These are phyloP conservation scores for Chloroceryle aenea DNA, from an alignment of 2,113 vertebrate species.

Conservation along the genomic window DNA sequence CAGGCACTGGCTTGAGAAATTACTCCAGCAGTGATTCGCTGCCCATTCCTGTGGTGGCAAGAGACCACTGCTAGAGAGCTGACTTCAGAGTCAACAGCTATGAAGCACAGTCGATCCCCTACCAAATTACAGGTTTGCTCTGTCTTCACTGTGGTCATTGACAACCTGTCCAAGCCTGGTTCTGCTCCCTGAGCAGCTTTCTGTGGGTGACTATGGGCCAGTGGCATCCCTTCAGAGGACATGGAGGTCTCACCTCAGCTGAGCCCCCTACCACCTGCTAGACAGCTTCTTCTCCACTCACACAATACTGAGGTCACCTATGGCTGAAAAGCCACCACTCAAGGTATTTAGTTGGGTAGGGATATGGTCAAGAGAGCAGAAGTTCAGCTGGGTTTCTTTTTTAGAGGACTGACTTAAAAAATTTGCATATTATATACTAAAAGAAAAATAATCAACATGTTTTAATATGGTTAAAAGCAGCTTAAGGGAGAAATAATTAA, in stretches of 20 bases:
- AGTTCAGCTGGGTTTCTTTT: background rate
- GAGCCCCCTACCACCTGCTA: background rate
- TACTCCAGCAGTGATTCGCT: background rate
- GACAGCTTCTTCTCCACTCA: background rate
- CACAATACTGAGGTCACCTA: rapidly evolving
- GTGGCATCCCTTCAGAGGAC: background rate
- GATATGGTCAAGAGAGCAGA: background rate
- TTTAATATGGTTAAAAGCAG: background rate
- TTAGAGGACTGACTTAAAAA: background rate
- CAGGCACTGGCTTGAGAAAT: background rate
- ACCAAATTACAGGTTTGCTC: background rate
- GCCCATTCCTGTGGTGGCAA: background rate
- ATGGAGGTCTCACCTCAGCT: background rate
- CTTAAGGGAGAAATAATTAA: background rate
- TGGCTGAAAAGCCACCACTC: background rate
- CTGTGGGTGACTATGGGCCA: background rate
- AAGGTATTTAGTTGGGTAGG: background rate
- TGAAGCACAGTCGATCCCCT: background rate
- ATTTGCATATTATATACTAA: rapidly evolving
- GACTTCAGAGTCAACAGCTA: background rate
- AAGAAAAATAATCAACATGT: background rate
- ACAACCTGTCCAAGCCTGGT: background rate
- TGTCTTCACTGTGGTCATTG: background rate
- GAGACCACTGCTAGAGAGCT: background rate
- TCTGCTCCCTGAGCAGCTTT: background rate